Evolutionary conservation across 2,113 vertebrate genomes (phyloP).

Genomic region (Malurus elegans): DNA sequence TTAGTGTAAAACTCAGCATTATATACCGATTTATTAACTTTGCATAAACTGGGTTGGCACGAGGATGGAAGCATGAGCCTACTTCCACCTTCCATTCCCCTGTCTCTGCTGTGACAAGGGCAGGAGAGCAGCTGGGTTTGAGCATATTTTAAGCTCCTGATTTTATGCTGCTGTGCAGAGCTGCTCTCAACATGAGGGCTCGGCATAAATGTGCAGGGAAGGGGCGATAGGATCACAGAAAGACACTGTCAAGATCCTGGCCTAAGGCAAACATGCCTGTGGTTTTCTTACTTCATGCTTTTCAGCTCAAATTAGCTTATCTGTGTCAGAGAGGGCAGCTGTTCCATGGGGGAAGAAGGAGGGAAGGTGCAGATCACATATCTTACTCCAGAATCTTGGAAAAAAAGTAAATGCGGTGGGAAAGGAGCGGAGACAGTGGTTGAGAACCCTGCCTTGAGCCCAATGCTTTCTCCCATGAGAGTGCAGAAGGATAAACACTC

Average conservation of each 20-base stretch:
- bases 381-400: neutral
- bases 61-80: neutral
- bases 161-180: conserved; percentile 1
- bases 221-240: neutral
- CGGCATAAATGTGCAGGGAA: neutral
- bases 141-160: neutral
- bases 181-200: neutral
- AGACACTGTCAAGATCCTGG: neutral
- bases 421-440: accelerated
- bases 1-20: neutral
- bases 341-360: neutral
- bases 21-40: neutral
- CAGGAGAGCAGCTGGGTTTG: neutral
- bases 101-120: neutral
- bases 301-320: conserved; percentile 17
- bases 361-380: neutral
- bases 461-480: neutral
- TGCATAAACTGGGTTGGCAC: neutral
- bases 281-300: neutral
- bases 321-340: neutral
- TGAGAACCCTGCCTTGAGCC: neutral
- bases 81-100: neutral
- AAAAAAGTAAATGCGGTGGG: neutral
- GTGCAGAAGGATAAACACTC: neutral
- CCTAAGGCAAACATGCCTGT: neutral